Base-by-base conservation (phyloP, 2,888 invertebrate genomes). In the Bombylius major region DNA sequence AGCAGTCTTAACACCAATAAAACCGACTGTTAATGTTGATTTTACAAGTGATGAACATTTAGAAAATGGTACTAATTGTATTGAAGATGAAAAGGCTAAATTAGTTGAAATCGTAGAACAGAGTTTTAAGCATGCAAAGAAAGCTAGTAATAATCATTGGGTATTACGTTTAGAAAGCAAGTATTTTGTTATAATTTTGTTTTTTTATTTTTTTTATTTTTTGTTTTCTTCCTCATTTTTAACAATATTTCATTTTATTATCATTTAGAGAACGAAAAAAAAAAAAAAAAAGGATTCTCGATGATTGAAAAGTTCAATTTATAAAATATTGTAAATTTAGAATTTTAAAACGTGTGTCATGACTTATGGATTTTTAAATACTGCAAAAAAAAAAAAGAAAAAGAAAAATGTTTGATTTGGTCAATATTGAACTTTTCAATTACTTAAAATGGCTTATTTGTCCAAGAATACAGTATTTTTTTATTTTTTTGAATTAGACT, bases 21-120 rank as follows among this genome's bases (percentile, higher is more conserved):
- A 74, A 63, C 70, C 73, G 50, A 65, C 70, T 42, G 69, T 70
- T 59, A 74, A 73, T 63, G 65, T 76, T 63, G 79, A 79, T 66
- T 79, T 79, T 62, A 78, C 78, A 55, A 77, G 76, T 62, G 79
- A 79, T 66, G 70, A 74, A 59, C 72, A 73, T 65, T 66, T 73
- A 64, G 70, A 73, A 68, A 71, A 75, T 67, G 74, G 74, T 74
- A 70, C 62, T 59, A 65, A 66, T 60, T 51, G 60, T 61, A 59
- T 62, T 59, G 61, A 63, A 52, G 51, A 65, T 57, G 63, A 59
- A 60, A 63, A 64, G 55, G 60, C 54, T 54, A 58, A 65, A 58
- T 63, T 73, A 64, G 62, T 70, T 66, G 61, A 65, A 62, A 64
- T 65, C 65, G 64, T 70, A 65, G 61, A 45, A 14, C 11, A 45